Conservation (phyloP, 2,888 invertebrate genomes). For the Melieria picta region DNA sequence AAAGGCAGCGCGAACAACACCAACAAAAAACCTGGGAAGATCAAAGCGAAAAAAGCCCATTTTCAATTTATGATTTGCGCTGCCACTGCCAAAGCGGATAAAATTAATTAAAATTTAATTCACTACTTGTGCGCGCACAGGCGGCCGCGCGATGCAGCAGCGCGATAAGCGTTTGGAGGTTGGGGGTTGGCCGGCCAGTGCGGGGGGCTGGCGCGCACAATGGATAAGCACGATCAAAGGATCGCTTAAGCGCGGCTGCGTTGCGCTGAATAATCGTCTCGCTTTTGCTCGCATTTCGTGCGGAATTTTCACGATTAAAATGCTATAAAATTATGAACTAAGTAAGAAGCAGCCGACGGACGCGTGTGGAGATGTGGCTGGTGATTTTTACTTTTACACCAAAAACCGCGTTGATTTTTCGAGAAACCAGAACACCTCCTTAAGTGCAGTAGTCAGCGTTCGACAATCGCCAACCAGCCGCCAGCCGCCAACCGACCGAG, state of each 20-base stretch:
- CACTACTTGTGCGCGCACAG: conserved; percentile 25
- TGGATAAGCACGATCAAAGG: not conserved
- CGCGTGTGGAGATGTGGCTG: conserved; percentile 22
- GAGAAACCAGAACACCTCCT: conserved; percentile 34
- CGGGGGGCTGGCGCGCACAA: not conserved
- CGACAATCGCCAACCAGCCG: conserved; percentile 1
- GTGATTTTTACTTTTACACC: conserved; percentile 6
- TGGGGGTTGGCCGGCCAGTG: not conserved
- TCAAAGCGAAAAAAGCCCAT: conserved; percentile 41
- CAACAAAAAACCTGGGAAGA: conserved; percentile 27
- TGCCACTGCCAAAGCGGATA: conserved; percentile 16
- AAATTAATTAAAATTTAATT: conserved; percentile 36
- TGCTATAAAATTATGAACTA: conserved; percentile 46
- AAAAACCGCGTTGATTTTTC: conserved; percentile 17
- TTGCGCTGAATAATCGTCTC: conserved; percentile 13
- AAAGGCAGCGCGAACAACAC: conserved; percentile 27
- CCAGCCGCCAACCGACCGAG: conserved; percentile 1
- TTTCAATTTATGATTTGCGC: conserved; percentile 34
- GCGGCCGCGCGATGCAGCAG: conserved; percentile 22
- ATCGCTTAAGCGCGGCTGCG: conserved; percentile 4
- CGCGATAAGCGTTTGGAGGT: conserved; percentile 12
- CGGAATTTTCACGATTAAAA: conserved; percentile 44
- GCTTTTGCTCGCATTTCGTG: conserved; percentile 15
- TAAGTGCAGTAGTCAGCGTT: conserved; percentile 7
- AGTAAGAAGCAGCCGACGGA: conserved; percentile 40